These are phyloP conservation scores for Gymnopithys bicolor DNA, from an alignment of 2,797 vertebrate species.

Conservation along the genomic window DNA sequence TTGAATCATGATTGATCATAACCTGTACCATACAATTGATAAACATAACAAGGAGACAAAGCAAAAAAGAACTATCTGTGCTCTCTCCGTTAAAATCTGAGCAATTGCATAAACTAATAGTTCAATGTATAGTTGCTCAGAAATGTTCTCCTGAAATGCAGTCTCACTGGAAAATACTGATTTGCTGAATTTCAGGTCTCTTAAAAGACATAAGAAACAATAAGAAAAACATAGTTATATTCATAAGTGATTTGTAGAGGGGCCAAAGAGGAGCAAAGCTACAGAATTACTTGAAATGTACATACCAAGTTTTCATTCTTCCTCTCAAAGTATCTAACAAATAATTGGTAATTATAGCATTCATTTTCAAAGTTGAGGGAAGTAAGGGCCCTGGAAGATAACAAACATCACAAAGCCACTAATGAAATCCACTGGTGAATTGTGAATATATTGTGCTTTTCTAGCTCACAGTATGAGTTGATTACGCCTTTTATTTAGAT, in stretches of 20 bases:
- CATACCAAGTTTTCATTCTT: not conserved
- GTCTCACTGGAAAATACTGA: not conserved
- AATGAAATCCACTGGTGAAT: not conserved
- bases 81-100: not conserved
- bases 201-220: not conserved
- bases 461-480: not conserved
- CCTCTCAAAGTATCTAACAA: not conserved
- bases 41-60: not conserved
- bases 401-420: not conserved
- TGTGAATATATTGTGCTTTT: not conserved
- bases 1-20: conserved; percentile 11
- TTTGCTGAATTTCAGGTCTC: not conserved
- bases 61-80: not conserved
- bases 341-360: not conserved
- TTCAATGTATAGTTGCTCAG: not conserved
- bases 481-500: not conserved
- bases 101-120: not conserved
- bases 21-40: not conserved
- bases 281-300: not conserved
- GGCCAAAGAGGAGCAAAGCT: not conserved
- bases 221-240: not conserved
- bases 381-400: not conserved
- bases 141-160: not conserved
- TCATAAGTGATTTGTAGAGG: fast-evolving
- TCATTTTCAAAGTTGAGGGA: not conserved